phyloP scores from a whole-genome alignment of 2,888 invertebrate genomes.

The Drosophila emarginata region DNA sequence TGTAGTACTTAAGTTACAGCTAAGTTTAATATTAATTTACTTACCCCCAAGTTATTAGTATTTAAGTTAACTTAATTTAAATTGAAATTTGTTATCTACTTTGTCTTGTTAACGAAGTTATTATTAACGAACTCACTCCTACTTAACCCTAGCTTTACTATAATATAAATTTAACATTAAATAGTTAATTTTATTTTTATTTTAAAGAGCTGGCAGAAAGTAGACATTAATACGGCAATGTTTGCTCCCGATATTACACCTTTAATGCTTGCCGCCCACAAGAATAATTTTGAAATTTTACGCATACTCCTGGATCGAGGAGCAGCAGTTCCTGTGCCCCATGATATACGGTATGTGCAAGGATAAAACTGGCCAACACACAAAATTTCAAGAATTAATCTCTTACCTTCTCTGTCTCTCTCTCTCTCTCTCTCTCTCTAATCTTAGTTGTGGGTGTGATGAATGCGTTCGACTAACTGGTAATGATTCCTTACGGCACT shows the following conservation, averaged over 20 bases:
- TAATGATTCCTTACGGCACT: constrained; percentile 91
- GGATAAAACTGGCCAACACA: no score
- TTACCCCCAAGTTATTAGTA: no score
- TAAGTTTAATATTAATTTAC: no score
- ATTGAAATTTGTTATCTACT: no score
- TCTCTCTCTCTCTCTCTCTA: no score
- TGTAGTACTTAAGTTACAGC: no score
- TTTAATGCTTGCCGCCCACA: constrained; percentile 94
- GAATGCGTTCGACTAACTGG: constrained; percentile 90
- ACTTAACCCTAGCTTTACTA: not conserved
- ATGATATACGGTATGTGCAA: constrained; percentile 88
- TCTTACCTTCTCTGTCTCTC: no score
- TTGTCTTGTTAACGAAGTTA: no score
- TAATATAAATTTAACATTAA: constrained; percentile 18
- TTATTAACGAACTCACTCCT: no score
- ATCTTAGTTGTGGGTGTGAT: constrained; percentile 90
- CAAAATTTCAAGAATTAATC: not conserved
- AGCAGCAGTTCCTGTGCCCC: constrained; percentile 94
- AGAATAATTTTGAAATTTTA: constrained; percentile 97
- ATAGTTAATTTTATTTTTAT: not conserved
- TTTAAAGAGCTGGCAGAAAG: constrained; percentile 92
- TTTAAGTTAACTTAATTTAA: no score
- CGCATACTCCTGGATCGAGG: constrained; percentile 96
- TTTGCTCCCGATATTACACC: constrained; percentile 98
- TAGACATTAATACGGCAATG: constrained; percentile 90